Evolutionary conservation across 1,140 invertebrate species (phyloP), one percentile per base, ranked within the genome.

Genomic region (Olivierus martensii): DNA sequence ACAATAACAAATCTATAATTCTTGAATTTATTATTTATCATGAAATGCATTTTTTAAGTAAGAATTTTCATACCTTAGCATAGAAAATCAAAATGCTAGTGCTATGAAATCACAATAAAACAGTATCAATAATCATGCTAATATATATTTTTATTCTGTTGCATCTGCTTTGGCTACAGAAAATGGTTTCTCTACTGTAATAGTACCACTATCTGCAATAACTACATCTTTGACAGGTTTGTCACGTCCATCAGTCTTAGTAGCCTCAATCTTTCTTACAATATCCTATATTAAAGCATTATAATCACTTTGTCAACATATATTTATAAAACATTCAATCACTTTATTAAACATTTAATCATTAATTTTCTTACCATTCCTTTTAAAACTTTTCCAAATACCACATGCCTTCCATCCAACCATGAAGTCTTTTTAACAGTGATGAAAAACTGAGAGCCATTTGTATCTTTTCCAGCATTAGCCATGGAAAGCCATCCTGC

Each of bases 381-480:
- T 62, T 82, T 80, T 21, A 92, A 59, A 45, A 77, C 68, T 63
- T 75, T 76, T 19, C 77, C 76, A 63, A 79, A 78, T 6, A 78
- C 76, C 39, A 75, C 73, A 62, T 78, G 76, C 28, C 66, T 61
- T 15, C 88, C 88, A 75, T 98, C 90, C 35, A 98, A 74, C 95
- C 95, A 99, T 21, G 84, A 73, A 12, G 94, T 98, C 63, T 83
- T 77, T 58, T 85, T 85, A 2, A 81, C 82, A 15, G 90, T 94
- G 65, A 98, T 93, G 66, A 98, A 99, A 73, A 99, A 99, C 66
- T 99, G 94, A 19, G 90, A 95, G 21, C 94, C 94, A 73, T 98
- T 99, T 36, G 94, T 96, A 67, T 98, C 88, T 52, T 72, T 76
- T 69, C 83, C 87, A 69, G 81, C 80, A 73, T 98, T 98, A 1